Evolutionary conservation across 1,140 invertebrate species (phyloP).

Genomic region (Bombus ignitus): DNA sequence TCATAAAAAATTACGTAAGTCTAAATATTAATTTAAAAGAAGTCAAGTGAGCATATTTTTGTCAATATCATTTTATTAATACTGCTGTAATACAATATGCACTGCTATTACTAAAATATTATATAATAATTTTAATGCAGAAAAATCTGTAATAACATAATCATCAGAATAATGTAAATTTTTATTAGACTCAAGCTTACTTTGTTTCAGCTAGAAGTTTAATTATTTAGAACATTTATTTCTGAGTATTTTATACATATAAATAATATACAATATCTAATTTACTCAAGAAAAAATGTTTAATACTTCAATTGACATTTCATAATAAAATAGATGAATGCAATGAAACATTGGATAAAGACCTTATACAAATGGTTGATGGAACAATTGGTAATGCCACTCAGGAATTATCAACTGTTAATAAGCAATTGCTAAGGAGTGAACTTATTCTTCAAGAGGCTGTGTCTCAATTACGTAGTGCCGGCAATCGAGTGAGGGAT

Average conservation of each 20-base stretch:
- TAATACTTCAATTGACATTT: conserved; percentile 62
- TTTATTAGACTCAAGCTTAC: conserved; percentile 43
- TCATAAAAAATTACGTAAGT: conserved; percentile 81
- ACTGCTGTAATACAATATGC: conserved; percentile 63
- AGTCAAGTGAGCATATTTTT: conserved; percentile 34
- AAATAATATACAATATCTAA: conserved; percentile 44
- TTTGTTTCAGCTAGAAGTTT: conserved; percentile 48
- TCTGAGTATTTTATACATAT: conserved; percentile 22
- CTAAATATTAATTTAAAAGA: background rate
- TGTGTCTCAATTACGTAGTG: conserved; percentile 75
- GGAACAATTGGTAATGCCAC: conserved; percentile 72
- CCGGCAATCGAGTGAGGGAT: conserved; percentile 70
- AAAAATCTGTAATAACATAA: conserved; percentile 56
- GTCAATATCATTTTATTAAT: conserved; percentile 70
- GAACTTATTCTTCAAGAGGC: conserved; percentile 80
- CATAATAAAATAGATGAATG: conserved; percentile 75
- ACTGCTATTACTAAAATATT: conserved; percentile 67
- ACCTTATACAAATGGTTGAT: conserved; percentile 74
- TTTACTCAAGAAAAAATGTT: conserved; percentile 46
- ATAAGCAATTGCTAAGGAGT: conserved; percentile 79
- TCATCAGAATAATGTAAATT: conserved; percentile 25
- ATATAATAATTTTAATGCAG: conserved; percentile 57
- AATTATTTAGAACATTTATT: conserved; percentile 32
- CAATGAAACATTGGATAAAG: conserved; percentile 77
- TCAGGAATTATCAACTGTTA: conserved; percentile 77